phyloP scores from a whole-genome alignment of 2,797 vertebrate species.

The Neostethus bicornis region DNA sequence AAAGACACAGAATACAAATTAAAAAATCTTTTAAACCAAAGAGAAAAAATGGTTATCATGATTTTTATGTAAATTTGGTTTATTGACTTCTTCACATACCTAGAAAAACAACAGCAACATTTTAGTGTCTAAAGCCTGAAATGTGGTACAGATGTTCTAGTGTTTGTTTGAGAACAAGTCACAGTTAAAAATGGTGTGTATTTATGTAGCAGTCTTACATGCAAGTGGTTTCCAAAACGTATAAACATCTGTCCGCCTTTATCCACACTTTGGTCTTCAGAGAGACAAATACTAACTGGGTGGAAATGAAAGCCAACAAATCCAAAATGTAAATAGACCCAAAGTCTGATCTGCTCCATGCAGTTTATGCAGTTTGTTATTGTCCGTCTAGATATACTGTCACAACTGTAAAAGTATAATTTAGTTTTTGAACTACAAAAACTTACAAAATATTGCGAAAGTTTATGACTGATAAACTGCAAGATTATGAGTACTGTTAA shows the following conservation, averaged over 20 bases:
- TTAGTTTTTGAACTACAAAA: constrained; percentile 1
- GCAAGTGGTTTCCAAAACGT: background rate
- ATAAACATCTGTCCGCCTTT: background rate
- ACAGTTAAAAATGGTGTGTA: background rate
- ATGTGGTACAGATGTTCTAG: background rate
- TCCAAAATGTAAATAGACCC: background rate
- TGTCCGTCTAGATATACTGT: too few relatives aligned
- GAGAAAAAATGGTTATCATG: too few relatives aligned
- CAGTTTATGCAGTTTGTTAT: background rate
- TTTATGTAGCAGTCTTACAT: constrained; percentile 3
- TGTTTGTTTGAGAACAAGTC: constrained; percentile 7
- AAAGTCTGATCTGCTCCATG: background rate
- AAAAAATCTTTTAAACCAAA: too few relatives aligned
- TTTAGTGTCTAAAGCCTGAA: background rate
- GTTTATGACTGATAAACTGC: background rate
- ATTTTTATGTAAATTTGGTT: background rate
- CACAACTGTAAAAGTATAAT: too few relatives aligned
- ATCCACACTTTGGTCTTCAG: background rate
- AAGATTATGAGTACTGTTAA: constrained; percentile 18
- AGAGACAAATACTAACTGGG: background rate
- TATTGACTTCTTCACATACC: background rate
- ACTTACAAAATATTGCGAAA: constrained; percentile 10
- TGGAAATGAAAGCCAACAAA: background rate
- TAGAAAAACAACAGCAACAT: background rate
- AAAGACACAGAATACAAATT: too few relatives aligned